Conservation (phyloP, 1,140 invertebrate genomes). For the Drosophila eugracilis region DNA sequence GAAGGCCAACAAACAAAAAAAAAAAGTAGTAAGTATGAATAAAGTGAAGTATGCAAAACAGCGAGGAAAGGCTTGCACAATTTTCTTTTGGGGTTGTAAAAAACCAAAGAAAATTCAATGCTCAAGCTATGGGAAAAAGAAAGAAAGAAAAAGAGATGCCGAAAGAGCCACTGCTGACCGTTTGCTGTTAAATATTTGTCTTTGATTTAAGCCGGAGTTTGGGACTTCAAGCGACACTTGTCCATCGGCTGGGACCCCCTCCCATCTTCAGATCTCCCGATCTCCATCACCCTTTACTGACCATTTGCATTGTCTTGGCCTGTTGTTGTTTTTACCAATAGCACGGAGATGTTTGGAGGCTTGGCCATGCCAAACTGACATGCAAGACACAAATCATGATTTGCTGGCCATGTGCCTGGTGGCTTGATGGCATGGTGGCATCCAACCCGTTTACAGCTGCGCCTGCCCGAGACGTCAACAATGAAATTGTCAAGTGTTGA, state of each 20-base stretch:
- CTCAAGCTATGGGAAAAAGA: neutral
- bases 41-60: neutral
- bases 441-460: constrained; percentile 59
- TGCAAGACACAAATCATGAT: constrained; percentile 76
- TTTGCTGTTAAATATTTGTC: constrained; percentile 71
- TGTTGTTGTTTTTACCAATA: constrained; percentile 37
- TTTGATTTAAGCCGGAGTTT: constrained; percentile 77
- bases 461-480: constrained; percentile 65
- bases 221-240: constrained; percentile 28
- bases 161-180: constrained; percentile 26
- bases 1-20: neutral
- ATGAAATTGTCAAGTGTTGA: constrained; percentile 84
- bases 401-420: too few relatives aligned
- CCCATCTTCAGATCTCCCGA: constrained; percentile 24
- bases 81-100: constrained; percentile 14
- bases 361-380: constrained; percentile 60
- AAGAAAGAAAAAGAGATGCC: neutral
- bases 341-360: constrained; percentile 25
- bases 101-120: constrained; percentile 28
- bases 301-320: constrained; percentile 62
- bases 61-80: constrained; percentile 1
- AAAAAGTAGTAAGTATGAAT: constrained; percentile 1
- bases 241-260: constrained; percentile 16
- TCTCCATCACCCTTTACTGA: constrained; percentile 25
- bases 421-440: constrained; percentile 53